Evolutionary conservation across 2,888 invertebrate genomes (phyloP), one percentile per base, ranked within the genome.

Genomic region (Drosophila phalerata): DNA sequence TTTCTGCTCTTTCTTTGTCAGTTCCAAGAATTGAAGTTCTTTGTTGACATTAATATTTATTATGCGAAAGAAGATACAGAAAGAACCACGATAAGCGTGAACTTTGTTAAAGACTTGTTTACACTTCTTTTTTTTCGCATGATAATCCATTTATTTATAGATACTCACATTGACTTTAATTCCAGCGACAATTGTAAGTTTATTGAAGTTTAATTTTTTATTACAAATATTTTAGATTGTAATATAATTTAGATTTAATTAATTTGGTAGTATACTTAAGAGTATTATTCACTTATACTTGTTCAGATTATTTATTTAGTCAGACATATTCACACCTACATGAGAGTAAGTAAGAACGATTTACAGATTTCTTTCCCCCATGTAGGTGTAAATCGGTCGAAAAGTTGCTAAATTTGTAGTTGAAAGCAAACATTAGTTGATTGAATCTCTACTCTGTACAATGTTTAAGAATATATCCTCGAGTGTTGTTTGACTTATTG

Each of bases 381-480:
- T 38, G 32, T 51, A 45, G 8, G 15, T 45, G 32, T 40, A 47
- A 48, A 28, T n/a, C 38, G 17, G 34, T 13, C 49, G 32, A 38
- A 43, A 22, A 40, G 10, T 42, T 53, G 2, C 1, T 17, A 40
- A 17, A 17, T 15, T 42, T 43, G 8, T 43, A 43, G 5, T 11
- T 38, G 17, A 38, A 15, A 9, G 9, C 15, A 38, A 38, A 6
- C 10, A 38, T 25, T 28, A 8, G 34, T 17, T 34, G 22, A 15
- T 4, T 19, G 6, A 15, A 6, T 40, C 28, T 40, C 17, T 17
- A 4, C 10, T n/a, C 32, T 94, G 94, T 0, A 95, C 94, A 79
- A 95, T 94, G 69, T 94, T 93, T 37, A 95, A 84, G 90, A 95
- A 95, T 62, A 97, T 95, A 92, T 97, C 96, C 90, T 97, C 96